Evolutionary conservation across 2,113 vertebrate genomes (phyloP).

Genomic region (Nesogale talazaci): DNA sequence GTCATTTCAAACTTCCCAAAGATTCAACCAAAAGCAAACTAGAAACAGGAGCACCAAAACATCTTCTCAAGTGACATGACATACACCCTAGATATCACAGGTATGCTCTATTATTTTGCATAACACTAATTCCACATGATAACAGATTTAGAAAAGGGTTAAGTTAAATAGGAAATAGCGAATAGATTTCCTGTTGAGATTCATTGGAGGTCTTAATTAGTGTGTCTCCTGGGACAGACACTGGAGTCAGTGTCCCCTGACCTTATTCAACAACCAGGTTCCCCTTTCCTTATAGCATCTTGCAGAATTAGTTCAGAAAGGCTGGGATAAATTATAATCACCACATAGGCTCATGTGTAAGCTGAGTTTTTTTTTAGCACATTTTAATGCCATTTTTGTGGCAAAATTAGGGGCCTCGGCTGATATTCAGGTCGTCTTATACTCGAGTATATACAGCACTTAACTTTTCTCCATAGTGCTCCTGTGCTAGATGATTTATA

Average conservation of each 20-base stretch:
- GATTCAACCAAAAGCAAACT: background rate
- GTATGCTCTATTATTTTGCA: background rate
- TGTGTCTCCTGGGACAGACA: background rate
- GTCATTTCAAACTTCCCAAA: background rate
- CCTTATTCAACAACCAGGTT: background rate
- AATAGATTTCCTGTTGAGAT: background rate
- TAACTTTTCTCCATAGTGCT: no score
- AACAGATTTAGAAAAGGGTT: background rate
- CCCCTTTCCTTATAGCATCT: background rate
- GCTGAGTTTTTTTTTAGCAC: no score
- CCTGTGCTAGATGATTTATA: no score
- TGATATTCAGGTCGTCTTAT: no score
- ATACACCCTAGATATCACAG: background rate
- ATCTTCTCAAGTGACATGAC: background rate
- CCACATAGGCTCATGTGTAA: no score
- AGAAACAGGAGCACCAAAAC: background rate
- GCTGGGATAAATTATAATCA: background rate
- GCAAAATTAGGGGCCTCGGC: no score
- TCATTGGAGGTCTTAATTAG: background rate
- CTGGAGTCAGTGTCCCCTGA: background rate
- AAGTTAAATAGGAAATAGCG: background rate
- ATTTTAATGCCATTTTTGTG: no score
- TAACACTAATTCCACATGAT: background rate
- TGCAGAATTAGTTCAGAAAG: background rate
- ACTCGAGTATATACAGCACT: no score